Evolutionary conservation across 2,888 invertebrate genomes (phyloP), one percentile per base, ranked within the genome.

Genomic region (Tetramorium bicarinatum): DNA sequence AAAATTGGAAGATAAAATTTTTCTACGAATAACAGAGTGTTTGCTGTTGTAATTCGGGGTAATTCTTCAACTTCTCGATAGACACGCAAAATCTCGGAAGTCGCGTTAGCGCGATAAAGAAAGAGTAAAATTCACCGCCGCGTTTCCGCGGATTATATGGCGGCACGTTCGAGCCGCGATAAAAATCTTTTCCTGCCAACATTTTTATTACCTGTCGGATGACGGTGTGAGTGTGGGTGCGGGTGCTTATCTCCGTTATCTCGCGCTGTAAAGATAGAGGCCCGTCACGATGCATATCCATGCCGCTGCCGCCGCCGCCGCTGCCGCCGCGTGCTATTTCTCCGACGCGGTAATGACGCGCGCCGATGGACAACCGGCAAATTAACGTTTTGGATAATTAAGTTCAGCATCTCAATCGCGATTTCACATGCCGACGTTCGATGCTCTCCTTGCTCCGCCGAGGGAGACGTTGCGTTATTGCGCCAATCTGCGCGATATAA

Each of bases 201-300:
- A 34, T 59, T 47, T 74, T 72, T 74, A 79, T 74, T 74, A 38
- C 59, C 47, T n/a, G 38, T 56, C 49, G 47, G 79, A 56, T 47
- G 54, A 59, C 66, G 44, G 21, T 47, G 64, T 25, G 41, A n/a
- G 44, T 29, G 44, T 25, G 71, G 21, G 44, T 8, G 44, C 34
- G 59, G 47, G 9, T 25, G 29, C 59, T 79, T 79, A 72, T 79
- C 72, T 71, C 61, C 61, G 67, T 84, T 84, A 84, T 84, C 82
- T 67, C 61, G 52, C n/a, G 52, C 74, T 61, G 74, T 84, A 84
- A 84, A 84, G 74, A 84, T 82, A 84, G 56, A 59, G 49, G 49
- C 54, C 67, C 54, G 56, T 59, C 49, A 49, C 44, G 72, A 72
- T 71, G 72, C 47, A 21, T 71, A 71, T 72, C 74, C 74, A 47